These are phyloP conservation scores for Urophycis tenuis DNA, from an alignment of 2,797 vertebrate species.

Conservation along the genomic window DNA sequence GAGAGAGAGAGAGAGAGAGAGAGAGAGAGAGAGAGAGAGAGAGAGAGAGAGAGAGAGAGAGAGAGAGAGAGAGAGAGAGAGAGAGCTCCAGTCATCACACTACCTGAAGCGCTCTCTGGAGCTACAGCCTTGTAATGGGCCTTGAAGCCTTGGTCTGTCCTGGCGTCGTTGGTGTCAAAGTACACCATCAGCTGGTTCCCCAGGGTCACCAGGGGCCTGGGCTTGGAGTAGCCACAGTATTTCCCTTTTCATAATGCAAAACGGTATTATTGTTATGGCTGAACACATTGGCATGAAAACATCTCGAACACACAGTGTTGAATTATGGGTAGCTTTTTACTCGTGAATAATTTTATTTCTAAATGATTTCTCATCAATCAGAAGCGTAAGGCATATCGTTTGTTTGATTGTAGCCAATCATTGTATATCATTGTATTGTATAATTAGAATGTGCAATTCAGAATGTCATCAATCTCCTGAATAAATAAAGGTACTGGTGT, in stretches of 20 bases:
- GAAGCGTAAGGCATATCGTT: not conserved
- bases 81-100: slow-evolving; percentile 28
- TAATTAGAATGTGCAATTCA: too few species aligned
- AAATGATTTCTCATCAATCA: not conserved
- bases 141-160: slow-evolving; percentile 68
- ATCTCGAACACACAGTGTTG: not conserved
- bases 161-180: slow-evolving; percentile 67
- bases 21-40: not conserved
- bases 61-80: not conserved
- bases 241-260: slow-evolving; percentile 51
- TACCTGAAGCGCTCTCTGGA: slow-evolving; percentile 59
- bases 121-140: slow-evolving; percentile 65
- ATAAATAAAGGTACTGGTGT: not conserved
- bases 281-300: not conserved
- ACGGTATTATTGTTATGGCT: not conserved
- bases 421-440: too few species aligned
- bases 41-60: not conserved
- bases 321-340: not conserved
- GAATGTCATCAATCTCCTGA: not conserved
- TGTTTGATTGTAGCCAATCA: not conserved
- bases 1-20: not conserved
- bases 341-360: not conserved
- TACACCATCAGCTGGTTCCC: slow-evolving; percentile 64
- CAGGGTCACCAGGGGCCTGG: slow-evolving; percentile 61
- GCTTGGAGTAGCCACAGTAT: slow-evolving; percentile 65